Evolutionary conservation across 92 coral and sea anemone species (phyloP).

Genomic region (Zoanthus gigantus): DNA sequence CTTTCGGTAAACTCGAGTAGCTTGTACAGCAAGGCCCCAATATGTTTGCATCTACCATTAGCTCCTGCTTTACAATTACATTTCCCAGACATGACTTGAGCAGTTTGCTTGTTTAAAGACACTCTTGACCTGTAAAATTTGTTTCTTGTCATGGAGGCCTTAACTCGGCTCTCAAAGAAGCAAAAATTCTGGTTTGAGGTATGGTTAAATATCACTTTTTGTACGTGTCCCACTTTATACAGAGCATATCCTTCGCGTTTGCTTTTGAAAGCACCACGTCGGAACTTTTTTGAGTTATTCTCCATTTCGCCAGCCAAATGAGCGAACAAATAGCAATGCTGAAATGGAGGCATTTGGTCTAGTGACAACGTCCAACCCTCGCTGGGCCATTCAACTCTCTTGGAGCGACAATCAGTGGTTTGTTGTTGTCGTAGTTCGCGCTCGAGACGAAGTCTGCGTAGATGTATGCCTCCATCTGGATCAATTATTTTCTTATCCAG

Average conservation of each 20-base stretch:
- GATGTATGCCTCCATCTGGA: constrained; percentile 42
- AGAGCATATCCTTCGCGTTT: constrained; percentile 64
- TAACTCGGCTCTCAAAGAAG: constrained; percentile 49
- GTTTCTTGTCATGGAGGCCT: constrained; percentile 64
- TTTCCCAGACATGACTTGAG: constrained; percentile 24
- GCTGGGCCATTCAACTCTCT: constrained; percentile 58
- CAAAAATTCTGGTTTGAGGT: constrained; percentile 40
- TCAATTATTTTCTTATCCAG: constrained; percentile 52
- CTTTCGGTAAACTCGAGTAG: constrained; percentile 54
- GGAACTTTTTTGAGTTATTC: constrained; percentile 24
- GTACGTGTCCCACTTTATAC: constrained; percentile 56
- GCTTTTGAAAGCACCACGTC: constrained; percentile 67
- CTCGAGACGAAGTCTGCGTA: background rate
- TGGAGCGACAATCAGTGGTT: background rate
- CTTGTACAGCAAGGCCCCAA: constrained; percentile 53
- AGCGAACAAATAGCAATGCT: constrained; percentile 53
- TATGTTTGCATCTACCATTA: constrained; percentile 55
- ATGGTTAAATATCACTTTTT: constrained; percentile 41
- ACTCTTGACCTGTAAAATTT: constrained; percentile 50
- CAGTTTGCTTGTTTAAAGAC: constrained; percentile 38
- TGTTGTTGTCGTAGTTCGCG: constrained; percentile 41
- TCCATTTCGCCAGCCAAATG: constrained; percentile 40
- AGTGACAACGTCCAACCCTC: constrained; percentile 58
- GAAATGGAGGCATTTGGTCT: constrained; percentile 46
- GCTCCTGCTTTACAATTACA: constrained; percentile 60